Percentiles rank a stretch among this genome's conserved stretches.
Evolutionary conservation across 2,113 vertebrate genomes (phyloP).

Genomic region (Bubo blakistoni): DNA sequence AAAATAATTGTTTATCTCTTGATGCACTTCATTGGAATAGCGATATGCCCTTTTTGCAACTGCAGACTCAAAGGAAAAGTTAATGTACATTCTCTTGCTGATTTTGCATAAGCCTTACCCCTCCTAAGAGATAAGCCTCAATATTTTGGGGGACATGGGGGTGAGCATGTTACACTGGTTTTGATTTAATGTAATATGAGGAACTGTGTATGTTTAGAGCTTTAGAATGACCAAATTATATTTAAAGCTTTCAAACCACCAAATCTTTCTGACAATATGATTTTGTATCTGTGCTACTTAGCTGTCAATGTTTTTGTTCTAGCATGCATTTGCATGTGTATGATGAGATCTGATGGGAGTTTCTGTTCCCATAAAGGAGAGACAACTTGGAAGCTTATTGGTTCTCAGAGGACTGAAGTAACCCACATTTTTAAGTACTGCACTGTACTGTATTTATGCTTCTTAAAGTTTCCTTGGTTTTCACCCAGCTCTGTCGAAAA

Average conservation of each 20-base stretch:
- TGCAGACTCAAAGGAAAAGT: background rate
- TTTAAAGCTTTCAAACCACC: background rate
- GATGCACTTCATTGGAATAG: background rate
- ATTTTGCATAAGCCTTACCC: background rate
- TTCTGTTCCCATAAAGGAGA: background rate
- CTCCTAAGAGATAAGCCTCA: background rate
- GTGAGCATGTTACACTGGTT: background rate
- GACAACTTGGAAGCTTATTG: background rate
- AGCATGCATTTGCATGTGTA: background rate
- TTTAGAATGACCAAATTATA: background rate
- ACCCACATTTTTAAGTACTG: background rate
- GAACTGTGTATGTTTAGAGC: background rate
- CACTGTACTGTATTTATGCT: background rate
- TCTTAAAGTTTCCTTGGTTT: background rate
- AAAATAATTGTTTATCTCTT: background rate
- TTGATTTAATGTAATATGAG: background rate
- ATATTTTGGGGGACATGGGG: background rate
- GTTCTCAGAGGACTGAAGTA: background rate
- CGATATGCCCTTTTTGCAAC: background rate
- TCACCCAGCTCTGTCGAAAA: background rate
- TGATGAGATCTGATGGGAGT: background rate
- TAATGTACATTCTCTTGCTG: background rate
- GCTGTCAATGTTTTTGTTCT: background rate
- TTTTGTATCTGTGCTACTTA: background rate
- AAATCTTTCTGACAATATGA: background rate